Evolutionary conservation across 2,113 vertebrate species (phyloP).

Genomic region (Athene cunicularia): DNA sequence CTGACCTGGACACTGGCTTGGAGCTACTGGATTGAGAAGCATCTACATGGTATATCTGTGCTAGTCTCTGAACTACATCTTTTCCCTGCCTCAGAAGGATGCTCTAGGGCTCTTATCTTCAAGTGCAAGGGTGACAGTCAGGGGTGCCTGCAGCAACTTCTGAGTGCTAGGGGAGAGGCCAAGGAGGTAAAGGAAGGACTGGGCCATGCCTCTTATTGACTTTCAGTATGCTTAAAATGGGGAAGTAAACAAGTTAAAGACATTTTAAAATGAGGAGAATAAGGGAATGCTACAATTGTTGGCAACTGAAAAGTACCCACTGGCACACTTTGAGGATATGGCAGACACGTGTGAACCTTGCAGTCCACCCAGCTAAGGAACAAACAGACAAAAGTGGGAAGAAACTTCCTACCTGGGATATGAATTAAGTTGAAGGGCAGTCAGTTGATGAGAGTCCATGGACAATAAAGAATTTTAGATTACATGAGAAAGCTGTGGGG

Average conservation of each 20-base stretch:
- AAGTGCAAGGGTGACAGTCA: neutral
- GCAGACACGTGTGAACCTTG: neutral
- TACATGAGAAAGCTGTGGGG: neutral
- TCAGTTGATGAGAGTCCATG: neutral
- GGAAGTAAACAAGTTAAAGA: neutral
- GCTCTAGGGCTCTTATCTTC: neutral
- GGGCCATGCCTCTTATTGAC: neutral
- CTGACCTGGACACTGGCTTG: neutral
- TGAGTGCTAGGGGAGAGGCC: neutral
- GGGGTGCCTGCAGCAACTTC: neutral
- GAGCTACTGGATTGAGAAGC: neutral
- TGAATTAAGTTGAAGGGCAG: neutral
- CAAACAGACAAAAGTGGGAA: neutral
- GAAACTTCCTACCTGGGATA: neutral
- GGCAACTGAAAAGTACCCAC: neutral
- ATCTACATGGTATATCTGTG: neutral
- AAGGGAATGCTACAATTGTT: neutral
- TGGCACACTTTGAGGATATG: rapidly evolving
- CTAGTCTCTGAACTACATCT: neutral
- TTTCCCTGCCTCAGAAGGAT: neutral
- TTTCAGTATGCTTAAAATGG: neutral
- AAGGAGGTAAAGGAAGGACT: neutral
- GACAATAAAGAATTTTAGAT: neutral
- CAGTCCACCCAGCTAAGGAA: neutral
- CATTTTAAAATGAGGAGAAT: neutral